Evolutionary conservation across 2,888 invertebrate species (phyloP), one percentile per base, ranked within the genome.

Genomic region (Eledone cirrhosa): DNA sequence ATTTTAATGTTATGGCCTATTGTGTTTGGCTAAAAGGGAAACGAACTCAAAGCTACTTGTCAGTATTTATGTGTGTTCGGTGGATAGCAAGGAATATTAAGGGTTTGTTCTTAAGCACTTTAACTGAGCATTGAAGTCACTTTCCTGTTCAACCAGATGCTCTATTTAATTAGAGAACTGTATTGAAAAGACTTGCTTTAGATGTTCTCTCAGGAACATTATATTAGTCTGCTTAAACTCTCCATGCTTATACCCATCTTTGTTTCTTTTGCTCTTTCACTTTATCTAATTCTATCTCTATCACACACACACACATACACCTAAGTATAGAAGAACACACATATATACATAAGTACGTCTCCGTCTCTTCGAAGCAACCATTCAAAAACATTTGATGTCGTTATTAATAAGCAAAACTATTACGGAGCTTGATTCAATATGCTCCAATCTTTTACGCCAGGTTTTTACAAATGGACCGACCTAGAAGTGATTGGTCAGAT

Each of bases 141-240:
- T 72, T 72, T 72, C 72, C 72, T 72, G 72, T 72, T n/a, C 72
- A 72, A 31, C 72, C 31, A 72, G 22, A 41, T 41, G 22, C 33
- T 72, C 72, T 72, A 41, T 72, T 72, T 72, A 72, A 72, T 72
- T 33, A 72, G 72, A 72, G 72, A 72, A n/a, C 16, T 72, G 72
- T 33, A 72, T 72, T n/a, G 41, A 72, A n/a, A 27, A n/a, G 33
- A 72, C 29, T 72, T 72, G 41, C 33, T 72, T 72, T 14, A 72
- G 72, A 72, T 41, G 72, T 72, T 31, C 72, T 41, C 41, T 41
- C 29, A 72, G 31, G 72, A 33, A 27, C 72, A 13, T 33, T 72
- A 31, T 33, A 33, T 41, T 33, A 24, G 41, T n/a, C 72, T 41
- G 31, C 72, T 41, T 41, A 33, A 41, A 72, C 31, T 33, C 72